Percentiles rank a stretch among this genome's conserved stretches.
phyloP scores from a whole-genome alignment of 2,113 vertebrate species.

The Xerus inauris region DNA sequence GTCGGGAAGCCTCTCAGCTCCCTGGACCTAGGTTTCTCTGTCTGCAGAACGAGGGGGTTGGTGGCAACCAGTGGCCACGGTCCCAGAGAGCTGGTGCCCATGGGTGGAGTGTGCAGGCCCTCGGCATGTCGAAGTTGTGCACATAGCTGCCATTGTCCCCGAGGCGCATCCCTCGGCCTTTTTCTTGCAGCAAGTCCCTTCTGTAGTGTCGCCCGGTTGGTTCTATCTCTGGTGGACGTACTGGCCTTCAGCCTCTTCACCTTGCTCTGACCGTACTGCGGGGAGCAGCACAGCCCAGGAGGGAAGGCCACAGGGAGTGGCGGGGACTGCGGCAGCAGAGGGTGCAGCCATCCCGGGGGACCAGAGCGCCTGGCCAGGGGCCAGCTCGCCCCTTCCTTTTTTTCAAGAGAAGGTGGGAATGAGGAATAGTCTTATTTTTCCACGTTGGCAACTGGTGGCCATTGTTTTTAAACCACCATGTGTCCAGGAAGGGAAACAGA shows the following conservation, averaged over 20 bases:
- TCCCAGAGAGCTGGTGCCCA: not conserved
- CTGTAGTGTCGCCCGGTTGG: not conserved
- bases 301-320: not conserved
- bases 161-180: not conserved
- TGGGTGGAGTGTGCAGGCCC: not conserved
- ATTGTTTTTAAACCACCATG: constrained; percentile 23
- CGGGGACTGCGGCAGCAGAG: not conserved
- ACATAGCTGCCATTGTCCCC: not conserved
- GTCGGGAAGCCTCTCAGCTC: not conserved
- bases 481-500: not conserved
- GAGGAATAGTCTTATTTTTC: not conserved
- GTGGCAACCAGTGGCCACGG: not conserved
- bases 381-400: not conserved
- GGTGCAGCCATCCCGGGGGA: no score
- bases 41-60: not conserved
- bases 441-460: not conserved
- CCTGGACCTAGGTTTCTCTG: not conserved
- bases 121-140: not conserved
- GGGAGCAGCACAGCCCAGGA: not conserved
- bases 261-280: not conserved
- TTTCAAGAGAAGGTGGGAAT: not conserved
- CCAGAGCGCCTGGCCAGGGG: no score
- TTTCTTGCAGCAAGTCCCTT: not conserved
- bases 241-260: not conserved
- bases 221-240: not conserved